phyloP scores from a whole-genome alignment of 2,888 invertebrate genomes.

The Mechanitis mazaeus region DNA sequence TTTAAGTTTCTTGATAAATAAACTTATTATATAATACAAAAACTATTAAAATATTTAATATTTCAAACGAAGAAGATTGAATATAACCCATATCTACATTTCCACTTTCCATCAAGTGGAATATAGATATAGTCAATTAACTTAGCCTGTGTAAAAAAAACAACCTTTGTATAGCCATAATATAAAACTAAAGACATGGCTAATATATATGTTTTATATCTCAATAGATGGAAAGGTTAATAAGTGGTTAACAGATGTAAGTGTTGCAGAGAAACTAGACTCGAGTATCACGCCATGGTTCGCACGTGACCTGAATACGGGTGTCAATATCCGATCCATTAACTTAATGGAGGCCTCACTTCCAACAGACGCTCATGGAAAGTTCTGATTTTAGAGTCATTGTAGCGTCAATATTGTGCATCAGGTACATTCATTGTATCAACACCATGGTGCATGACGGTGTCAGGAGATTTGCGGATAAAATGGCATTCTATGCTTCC shows the following conservation, averaged over 20 bases:
- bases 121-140: no score
- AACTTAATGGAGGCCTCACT: constrained; percentile 36
- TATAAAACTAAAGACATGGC: not conserved
- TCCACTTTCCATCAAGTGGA: no score
- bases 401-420: constrained; percentile 23
- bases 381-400: not conserved
- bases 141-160: no score
- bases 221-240: constrained; percentile 35
- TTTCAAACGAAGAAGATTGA: no score
- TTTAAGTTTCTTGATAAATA: no score
- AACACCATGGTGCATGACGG: constrained; percentile 53
- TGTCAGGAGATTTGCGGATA: constrained; percentile 56
- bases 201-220: constrained; percentile 12
- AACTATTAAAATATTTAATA: no score
- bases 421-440: constrained; percentile 38
- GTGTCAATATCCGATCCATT: constrained; percentile 42
- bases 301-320: constrained; percentile 43
- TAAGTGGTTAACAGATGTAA: constrained; percentile 33
- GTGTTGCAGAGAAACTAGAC: constrained; percentile 38
- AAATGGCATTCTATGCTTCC: constrained; percentile 38
- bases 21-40: no score
- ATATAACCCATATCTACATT: no score
- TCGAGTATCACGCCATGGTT: constrained; percentile 48
- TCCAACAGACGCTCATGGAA: constrained; percentile 6
- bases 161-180: no score